Conservation (phyloP, 2,888 invertebrate species). For the Phanerotoma sp. region DNA sequence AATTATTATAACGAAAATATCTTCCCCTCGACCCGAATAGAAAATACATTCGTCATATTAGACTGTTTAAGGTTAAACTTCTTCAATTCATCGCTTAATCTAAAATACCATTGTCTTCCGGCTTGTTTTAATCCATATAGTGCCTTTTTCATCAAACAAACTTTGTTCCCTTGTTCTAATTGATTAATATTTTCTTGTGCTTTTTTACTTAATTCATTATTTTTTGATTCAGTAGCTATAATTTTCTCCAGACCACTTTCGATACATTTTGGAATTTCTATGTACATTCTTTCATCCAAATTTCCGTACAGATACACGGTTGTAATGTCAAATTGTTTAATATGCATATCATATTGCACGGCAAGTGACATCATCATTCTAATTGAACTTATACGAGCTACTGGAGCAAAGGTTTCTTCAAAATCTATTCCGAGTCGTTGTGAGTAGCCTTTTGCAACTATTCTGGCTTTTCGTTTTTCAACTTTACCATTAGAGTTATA, state of each 20-base stretch:
- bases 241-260: not conserved
- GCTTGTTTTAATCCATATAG: conserved; percentile 26
- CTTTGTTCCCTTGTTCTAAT: not conserved
- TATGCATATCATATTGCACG: conserved; percentile 19
- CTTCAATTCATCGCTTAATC: conserved; percentile 5
- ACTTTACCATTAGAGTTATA: too few relatives aligned
- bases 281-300: conserved; percentile 12
- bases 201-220: not conserved
- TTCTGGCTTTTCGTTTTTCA: conserved; percentile 16
- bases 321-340: conserved; percentile 28
- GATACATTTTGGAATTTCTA: conserved; percentile 1
- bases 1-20: not conserved
- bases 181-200: not conserved
- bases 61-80: conserved; percentile 9
- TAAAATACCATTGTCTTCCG: conserved; percentile 20
- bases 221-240: not conserved
- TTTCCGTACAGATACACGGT: conserved; percentile 24
- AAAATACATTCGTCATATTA: conserved; percentile 18
- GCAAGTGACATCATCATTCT: conserved; percentile 17
- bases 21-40: not conserved
- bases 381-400: conserved; percentile 11
- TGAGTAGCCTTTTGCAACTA: conserved; percentile 14
- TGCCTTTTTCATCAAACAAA: conserved; percentile 18
- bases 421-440: conserved; percentile 18
- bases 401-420: too few relatives aligned